phyloP scores from a whole-genome alignment of 2,797 vertebrate species.

The Orientallactaga sibirica region DNA sequence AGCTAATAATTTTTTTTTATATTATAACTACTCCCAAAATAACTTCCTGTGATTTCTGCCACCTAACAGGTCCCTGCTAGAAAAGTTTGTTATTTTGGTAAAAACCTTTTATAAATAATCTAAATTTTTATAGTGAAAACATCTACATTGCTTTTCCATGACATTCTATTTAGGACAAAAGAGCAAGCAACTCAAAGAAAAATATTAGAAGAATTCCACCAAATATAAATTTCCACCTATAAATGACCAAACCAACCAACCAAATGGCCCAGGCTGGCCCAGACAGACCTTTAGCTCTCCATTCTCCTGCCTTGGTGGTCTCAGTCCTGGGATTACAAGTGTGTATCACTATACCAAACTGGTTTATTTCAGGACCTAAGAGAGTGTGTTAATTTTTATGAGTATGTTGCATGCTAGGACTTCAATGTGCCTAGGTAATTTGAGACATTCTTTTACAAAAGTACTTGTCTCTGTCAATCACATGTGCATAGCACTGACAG shows the following conservation, averaged over 20 bases:
- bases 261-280: neutral
- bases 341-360: neutral
- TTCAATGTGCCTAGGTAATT: neutral
- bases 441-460: slow-evolving; percentile 34
- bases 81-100: neutral
- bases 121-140: neutral
- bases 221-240: slow-evolving; percentile 6
- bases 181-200: slow-evolving; percentile 19
- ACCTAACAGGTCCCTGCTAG: neutral
- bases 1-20: neutral
- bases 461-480: slow-evolving; percentile 17
- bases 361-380: slow-evolving; percentile 5
- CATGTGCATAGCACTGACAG: neutral
- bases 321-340: neutral
- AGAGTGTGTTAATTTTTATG: slow-evolving; percentile 13
- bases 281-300: neutral
- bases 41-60: neutral
- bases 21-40: slow-evolving; percentile 40
- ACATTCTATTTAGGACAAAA: neutral
- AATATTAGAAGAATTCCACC: neutral
- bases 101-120: too few species aligned
- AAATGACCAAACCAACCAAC: neutral
- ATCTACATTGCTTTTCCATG: neutral
- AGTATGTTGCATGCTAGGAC: neutral
- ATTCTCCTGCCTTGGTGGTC: neutral